These are phyloP conservation scores for Bicyclus anynana DNA, from an alignment of 1,140 invertebrate genomes.

Conservation along the genomic window DNA sequence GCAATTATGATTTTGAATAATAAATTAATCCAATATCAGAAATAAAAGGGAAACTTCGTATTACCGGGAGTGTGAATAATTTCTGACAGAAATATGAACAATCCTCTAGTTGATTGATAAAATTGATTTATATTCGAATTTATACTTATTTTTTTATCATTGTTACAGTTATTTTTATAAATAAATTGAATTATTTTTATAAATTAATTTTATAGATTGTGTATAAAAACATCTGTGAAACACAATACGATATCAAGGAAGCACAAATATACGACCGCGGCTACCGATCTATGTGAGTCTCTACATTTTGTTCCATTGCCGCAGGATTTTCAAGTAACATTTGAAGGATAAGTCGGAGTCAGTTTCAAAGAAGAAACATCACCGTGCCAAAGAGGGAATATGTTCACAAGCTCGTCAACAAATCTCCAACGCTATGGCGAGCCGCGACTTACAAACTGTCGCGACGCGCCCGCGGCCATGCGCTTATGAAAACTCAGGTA, in stretches of 20 bases:
- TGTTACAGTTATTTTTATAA: too few species aligned
- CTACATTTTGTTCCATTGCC: neutral
- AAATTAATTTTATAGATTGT: too few species aligned
- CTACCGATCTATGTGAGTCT: too few species aligned
- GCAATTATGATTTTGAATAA: neutral
- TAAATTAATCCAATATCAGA: neutral
- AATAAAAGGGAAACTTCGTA: neutral
- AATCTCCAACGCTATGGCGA: conserved; percentile 41
- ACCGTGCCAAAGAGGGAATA: conserved; percentile 49
- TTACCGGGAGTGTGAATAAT: neutral
- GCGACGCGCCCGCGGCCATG: conserved; percentile 46
- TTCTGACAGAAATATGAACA: neutral
- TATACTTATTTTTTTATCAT: too few species aligned
- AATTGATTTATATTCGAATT: too few species aligned
- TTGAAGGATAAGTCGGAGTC: conserved; percentile 13
- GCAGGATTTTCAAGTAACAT: conserved; percentile 8
- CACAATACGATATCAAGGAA: too few species aligned
- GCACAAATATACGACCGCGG: too few species aligned
- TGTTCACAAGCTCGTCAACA: conserved; percentile 61
- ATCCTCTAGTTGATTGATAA: neutral
- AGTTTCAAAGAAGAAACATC: conserved; percentile 36
- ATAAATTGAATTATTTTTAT: too few species aligned
- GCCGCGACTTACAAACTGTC: conserved; percentile 59
- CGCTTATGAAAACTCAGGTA: conserved; percentile 70
- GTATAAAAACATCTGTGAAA: too few species aligned